Evolutionary conservation across 1,140 invertebrate species (phyloP).

Genomic region (Samia ricini): DNA sequence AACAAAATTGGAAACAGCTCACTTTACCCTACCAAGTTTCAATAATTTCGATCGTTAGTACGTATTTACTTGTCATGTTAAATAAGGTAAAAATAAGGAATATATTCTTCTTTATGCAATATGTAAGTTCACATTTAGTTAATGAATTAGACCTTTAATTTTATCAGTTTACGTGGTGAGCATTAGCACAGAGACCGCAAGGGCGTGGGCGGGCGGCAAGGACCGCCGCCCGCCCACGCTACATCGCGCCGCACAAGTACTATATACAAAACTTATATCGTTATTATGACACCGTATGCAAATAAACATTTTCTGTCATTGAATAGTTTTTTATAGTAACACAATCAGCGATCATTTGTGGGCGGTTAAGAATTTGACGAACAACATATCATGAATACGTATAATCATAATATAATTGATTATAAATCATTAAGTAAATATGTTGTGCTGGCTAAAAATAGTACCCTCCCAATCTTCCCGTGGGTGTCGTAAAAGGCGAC

Average conservation of each 20-base stretch:
- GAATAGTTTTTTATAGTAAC: constrained; percentile 42
- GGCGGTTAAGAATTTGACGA: constrained; percentile 22
- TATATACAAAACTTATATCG: constrained; percentile 18
- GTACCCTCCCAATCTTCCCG: too few species aligned
- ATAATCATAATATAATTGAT: too few species aligned
- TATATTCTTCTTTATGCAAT: too few species aligned
- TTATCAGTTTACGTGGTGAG: not conserved
- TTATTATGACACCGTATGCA: constrained; percentile 45
- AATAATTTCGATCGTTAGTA: too few species aligned
- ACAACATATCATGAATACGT: not conserved
- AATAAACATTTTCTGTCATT: constrained; percentile 42
- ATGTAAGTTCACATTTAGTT: not conserved
- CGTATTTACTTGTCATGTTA: too few species aligned
- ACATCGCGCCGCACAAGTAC: not conserved
- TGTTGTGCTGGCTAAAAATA: too few species aligned
- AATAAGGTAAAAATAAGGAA: too few species aligned
- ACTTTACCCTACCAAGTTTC: too few species aligned
- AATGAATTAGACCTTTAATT: not conserved
- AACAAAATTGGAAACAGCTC: too few species aligned
- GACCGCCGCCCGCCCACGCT: constrained; percentile 27
- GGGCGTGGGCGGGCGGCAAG: constrained; percentile 27
- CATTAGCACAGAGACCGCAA: constrained; percentile 12
- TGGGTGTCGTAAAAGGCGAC: too few species aligned
- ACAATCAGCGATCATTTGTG: constrained; percentile 39
- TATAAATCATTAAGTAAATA: too few species aligned